A percentile compares a stretch with the other conserved stretches of the same genome.
phyloP scores from a whole-genome alignment of 2,888 invertebrate species.

The Mesoligia furuncula region DNA sequence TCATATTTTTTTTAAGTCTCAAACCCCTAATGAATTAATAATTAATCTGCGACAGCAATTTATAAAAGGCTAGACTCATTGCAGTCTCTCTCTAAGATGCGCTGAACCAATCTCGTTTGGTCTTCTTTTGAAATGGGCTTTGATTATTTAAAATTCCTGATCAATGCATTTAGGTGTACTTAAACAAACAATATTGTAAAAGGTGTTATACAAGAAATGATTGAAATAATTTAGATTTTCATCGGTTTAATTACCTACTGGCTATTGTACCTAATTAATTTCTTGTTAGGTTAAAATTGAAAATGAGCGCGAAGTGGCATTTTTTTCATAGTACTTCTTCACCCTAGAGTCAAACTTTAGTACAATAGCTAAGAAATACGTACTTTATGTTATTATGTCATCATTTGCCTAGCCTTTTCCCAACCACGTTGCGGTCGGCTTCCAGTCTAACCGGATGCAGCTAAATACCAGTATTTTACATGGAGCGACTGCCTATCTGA shows the following conservation, averaged over 20 bases:
- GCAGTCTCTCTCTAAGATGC: background rate
- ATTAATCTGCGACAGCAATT: background rate
- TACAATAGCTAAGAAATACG: too few species aligned
- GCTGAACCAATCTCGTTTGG: background rate
- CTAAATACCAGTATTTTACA: too few species aligned
- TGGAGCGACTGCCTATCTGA: too few species aligned
- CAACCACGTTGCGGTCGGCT: too few species aligned
- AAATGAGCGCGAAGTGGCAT: background rate
- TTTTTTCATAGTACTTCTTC: background rate
- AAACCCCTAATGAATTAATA: background rate
- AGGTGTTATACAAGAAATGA: background rate
- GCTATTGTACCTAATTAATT: too few species aligned
- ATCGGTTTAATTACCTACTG: background rate
- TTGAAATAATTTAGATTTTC: background rate
- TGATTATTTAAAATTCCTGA: too few species aligned
- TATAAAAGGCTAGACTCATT: constrained; percentile 21
- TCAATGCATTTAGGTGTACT: background rate
- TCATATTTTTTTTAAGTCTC: background rate
- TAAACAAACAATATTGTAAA: background rate
- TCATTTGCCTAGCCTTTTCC: too few species aligned
- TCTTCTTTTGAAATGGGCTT: background rate
- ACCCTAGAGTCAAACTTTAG: too few species aligned
- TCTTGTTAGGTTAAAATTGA: too few species aligned
- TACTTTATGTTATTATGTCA: constrained; percentile 4
- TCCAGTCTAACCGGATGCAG: too few species aligned